Evolutionary conservation across 1,140 invertebrate species (phyloP).

Genomic region (Aradophagus sp.): DNA sequence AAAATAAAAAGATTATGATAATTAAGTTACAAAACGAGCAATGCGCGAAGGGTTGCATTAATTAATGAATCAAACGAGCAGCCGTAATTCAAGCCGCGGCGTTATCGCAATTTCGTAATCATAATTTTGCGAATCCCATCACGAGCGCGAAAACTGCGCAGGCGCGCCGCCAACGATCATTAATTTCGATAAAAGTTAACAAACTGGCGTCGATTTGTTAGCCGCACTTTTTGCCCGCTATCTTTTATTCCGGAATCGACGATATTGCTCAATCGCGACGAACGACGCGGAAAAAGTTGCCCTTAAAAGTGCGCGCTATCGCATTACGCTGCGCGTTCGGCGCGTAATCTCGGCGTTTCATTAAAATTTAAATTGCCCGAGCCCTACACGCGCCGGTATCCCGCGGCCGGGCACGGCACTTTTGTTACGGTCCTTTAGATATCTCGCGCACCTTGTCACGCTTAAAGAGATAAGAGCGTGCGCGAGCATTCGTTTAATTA

Average conservation of each 20-base stretch:
- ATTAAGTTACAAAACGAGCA: too few species aligned
- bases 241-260: constrained; percentile 24
- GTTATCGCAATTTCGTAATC: too few species aligned
- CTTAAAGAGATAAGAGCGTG: constrained; percentile 52
- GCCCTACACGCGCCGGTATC: constrained; percentile 50
- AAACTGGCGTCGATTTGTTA: constrained; percentile 29
- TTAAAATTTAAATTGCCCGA: constrained; percentile 63
- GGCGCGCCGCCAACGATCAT: constrained; percentile 1
- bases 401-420: constrained; percentile 33
- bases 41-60: background rate
- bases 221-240: constrained; percentile 15
- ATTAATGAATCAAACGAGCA: background rate
- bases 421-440: constrained; percentile 56
- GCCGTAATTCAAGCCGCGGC: background rate
- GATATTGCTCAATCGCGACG: constrained; percentile 10
- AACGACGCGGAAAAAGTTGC: constrained; percentile 12
- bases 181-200: constrained; percentile 31
- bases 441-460: constrained; percentile 56
- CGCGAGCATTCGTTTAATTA: constrained; percentile 56
- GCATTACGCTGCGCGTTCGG: constrained; percentile 34
- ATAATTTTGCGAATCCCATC: constrained; percentile 8
- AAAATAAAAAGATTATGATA: too few species aligned
- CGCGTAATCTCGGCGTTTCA: constrained; percentile 50
- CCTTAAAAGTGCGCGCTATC: constrained; percentile 29
- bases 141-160: background rate